Evolutionary conservation across 2,797 vertebrate genomes (phyloP), one percentile per base, ranked within the genome.

Genomic region (Phyllotis vaccarum): DNA sequence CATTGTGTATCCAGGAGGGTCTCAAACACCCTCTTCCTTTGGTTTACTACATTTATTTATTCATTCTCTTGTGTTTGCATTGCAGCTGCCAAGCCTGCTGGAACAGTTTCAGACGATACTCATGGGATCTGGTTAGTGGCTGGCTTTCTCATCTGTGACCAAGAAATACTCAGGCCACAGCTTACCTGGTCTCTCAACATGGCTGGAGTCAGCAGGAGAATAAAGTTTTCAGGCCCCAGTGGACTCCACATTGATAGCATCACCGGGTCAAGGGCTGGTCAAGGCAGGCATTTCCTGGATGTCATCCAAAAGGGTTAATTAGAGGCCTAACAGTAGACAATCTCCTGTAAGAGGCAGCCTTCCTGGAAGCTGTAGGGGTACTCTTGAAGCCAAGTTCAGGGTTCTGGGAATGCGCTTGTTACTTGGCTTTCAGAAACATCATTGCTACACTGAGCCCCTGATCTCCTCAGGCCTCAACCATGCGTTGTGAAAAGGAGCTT

Each of bases 31-130:
- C 54, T 34, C 49, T 46, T 49, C n/a, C 34, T 49, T 60, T 40
- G 24, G 90, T 85, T 94, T 75, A 60, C 52, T 19, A 31, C 52
- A 52, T 40, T 79, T 94, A 34, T 87, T 90, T 88, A 37, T 85
- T 93, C 54, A n/a, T 66, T 43, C 22, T 83, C 56, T 81, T 70
- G 31, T 27, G 70, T 91, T 91, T 52, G 40, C 14, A 34, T n/a
- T 37, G 70, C 31, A 92, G 75, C 40, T 17, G 2, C 40, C 24
- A 0, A 12, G 79, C 54, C 34, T n/a, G 5, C 54, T 58, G n/a
- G 75, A 76, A 83, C 6, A 43, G n/a, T 83, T 34, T 37, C 6
- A 16, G 68, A 52, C 34, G 19, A 2, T 12, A 5, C 56, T 68
- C 34, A 14, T 0, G 5, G 62, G 58, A 29, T 27, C 46, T 2